Evolutionary conservation across 2,797 vertebrate genomes (phyloP), one percentile per base, ranked within the genome.

Genomic region (Cetoscarus ocellatus): DNA sequence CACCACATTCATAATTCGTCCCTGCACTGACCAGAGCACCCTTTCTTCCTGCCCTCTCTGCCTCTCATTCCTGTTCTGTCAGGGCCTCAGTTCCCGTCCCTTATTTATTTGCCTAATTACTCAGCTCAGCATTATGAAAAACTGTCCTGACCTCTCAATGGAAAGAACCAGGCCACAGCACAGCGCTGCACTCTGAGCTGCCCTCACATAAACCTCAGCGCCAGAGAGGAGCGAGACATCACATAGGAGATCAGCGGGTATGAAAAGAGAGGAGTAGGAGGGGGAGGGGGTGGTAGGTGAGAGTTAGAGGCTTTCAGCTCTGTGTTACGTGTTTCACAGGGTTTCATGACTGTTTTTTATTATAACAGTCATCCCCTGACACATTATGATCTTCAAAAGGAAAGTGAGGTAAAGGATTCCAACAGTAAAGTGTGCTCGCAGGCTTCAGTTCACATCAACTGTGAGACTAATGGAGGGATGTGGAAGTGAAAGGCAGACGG

Each of bases 81-180:
- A 50, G 15, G 19, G 15, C 57, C 53, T 64, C 47, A 40, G 59
- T 66, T 81, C 60, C 8, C 43, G 66, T 81, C 70, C 39, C 77
- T 81, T 86, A 78, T 92, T 88, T 85, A 87, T 81, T 74, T 82
- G 75, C 81, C 61, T 81, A 77, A 91, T 85, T 82, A 85, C 60
- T 73, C 39, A 35, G 61, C 44, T 50, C 61, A 68, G 72, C 57
- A 50, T 82, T 80, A 81, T 86, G 79, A 90, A 84, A 83, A 85
- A 87, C 73, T 83, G 65, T 58, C 48, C 60, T 82, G 76, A 72
- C 82, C 78, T 83, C 75, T 82, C 61, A 43, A 53, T 45, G 7
- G 36, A 64, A 62, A 77, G 73, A 80, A 74, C 56, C 39, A 19
- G 65, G 62, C 62, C 73, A 73, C 64, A 78, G 73, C 70, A 77